Evolutionary conservation across 2,797 vertebrate genomes (phyloP), one percentile per base, ranked within the genome.

Genomic region (Zonotrichia albicollis): DNA sequence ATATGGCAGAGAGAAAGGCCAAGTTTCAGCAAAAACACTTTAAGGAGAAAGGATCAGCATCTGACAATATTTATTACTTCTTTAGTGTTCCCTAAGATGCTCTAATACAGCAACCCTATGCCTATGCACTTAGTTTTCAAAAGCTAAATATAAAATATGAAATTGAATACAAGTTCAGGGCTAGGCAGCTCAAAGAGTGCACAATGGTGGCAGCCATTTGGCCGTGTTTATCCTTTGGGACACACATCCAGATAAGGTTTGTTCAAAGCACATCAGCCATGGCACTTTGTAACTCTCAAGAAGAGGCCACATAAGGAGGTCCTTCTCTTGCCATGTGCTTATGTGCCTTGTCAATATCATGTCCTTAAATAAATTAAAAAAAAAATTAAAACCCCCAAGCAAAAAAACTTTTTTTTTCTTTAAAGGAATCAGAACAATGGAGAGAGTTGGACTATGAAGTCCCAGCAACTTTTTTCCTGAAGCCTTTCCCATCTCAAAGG

Each of bases 1-100:
- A 91, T 34, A 67, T 51, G 36, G 85, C 80, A 83, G 89, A 89
- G 40, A 72, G 61, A 73, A 90, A 90, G 84, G n/a, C 23, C 30
- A 86, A 86, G 20, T 34, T 60, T 27, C 84, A 95, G 79, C 75
- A 95, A 91, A 93, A 96, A 79, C 65, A 95, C 54, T 95, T 94
- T 68, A 87, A 93, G 74, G 61, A 83, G 70, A 91, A 95, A 91
- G 48, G 36, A 45, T 82, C 85, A 86, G 48, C 42, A 53, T 91
- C 51, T 90, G 70, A 64, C 53, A 75, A 38, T 57, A 68, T 92
- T 89, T 90, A 77, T 92, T 76, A 78, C 53, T 82, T 89, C 70
- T 85, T 92, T 45, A 70, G 19, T 34, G 34, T 66, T 88, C 55
- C 50, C 50, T 22, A 78, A 89, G 75, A 62, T 84, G 84, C 66